Conservation (phyloP, 2,888 invertebrate species). For the Watsonalla cultraria region DNA sequence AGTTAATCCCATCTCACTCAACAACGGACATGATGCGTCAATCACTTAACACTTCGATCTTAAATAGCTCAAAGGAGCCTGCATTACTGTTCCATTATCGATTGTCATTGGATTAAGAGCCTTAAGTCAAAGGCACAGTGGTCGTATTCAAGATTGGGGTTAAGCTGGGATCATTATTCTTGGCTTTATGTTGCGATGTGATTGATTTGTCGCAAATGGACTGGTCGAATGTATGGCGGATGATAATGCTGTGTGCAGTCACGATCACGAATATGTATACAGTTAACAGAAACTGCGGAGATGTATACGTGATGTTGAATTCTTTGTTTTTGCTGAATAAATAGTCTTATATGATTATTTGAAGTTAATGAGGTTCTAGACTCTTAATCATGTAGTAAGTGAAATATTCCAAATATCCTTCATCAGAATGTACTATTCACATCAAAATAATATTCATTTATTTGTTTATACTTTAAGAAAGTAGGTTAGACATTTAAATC, state of each 20-base stretch:
- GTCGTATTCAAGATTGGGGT: conserved; percentile 16
- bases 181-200: conserved; percentile 27
- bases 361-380: no score
- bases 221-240: conserved; percentile 6
- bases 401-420: no score
- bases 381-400: no score
- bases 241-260: not conserved
- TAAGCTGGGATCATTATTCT: conserved; percentile 34
- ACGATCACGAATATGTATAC: not conserved
- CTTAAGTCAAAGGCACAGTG: conserved; percentile 4
- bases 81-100: conserved; percentile 19
- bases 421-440: no score
- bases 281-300: not conserved
- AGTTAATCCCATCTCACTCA: conserved; percentile 20
- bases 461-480: no score
- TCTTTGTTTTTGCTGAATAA: not conserved
- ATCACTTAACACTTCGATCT: conserved; percentile 28
- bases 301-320: not conserved
- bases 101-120: conserved; percentile 4
- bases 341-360: no score
- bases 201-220: conserved; percentile 38
- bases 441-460: no score
- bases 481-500: no score
- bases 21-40: conserved; percentile 20
- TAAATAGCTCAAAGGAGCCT: conserved; percentile 34